These are phyloP conservation scores for Oasisia sp. DNA, from an alignment of 2,888 invertebrate genomes.

Conservation along the genomic window DNA sequence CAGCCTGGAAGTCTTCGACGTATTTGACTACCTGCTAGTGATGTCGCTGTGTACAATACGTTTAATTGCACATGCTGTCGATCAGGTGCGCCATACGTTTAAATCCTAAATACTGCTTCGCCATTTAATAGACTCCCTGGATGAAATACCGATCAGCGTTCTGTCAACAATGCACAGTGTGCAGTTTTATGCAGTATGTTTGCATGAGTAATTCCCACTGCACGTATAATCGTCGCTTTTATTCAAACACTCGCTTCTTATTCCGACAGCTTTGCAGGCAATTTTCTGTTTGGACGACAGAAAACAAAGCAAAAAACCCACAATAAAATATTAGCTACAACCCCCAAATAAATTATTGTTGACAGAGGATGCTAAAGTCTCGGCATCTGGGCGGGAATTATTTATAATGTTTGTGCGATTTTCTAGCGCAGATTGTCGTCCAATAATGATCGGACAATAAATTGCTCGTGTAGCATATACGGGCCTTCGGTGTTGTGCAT, in stretches of 20 bases:
- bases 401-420: no score
- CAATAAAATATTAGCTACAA: neutral
- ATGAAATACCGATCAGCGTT: neutral
- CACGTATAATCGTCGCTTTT: neutral
- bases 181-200: neutral
- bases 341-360: neutral
- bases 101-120: neutral
- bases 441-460: no score
- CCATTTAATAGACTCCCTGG: neutral
- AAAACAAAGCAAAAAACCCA: neutral
- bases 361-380: neutral
- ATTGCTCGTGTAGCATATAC: no score
- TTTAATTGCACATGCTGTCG: no score
- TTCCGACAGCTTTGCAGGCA: neutral
- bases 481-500: neutral
- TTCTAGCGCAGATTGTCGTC: no score
- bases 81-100: no score
- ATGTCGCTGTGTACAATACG: no score
- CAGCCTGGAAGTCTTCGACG: no score
- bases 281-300: neutral
- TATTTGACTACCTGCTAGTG: no score
- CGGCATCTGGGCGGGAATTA: neutral
- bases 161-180: neutral
- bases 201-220: neutral
- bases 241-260: neutral